Evolutionary conservation across 2,888 invertebrate genomes (phyloP).

Genomic region (Furcula furcula): DNA sequence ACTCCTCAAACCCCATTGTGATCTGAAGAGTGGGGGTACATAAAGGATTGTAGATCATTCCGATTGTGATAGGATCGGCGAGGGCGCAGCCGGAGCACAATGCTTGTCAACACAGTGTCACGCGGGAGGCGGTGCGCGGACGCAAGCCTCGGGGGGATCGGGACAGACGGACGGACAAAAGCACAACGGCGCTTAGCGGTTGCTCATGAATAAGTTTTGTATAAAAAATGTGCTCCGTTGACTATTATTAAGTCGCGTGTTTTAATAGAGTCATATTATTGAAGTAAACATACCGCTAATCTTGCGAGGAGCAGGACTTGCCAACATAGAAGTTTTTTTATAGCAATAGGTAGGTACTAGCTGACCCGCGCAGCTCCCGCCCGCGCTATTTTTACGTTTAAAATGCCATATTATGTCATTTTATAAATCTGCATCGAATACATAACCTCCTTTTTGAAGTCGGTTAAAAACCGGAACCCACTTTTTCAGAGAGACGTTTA

Average conservation of each 20-base stretch:
- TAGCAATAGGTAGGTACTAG: no score
- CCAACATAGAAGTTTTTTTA: no score
- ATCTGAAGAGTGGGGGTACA: constrained; percentile 21
- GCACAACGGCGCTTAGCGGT: constrained; percentile 51
- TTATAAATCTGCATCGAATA: no score
- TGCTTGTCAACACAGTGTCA: constrained; percentile 63
- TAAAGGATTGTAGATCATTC: constrained; percentile 36
- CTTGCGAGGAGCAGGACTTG: no score
- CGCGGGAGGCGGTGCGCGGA: constrained; percentile 12
- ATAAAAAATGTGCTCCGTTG: background rate
- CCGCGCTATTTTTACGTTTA: no score
- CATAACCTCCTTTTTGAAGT: no score
- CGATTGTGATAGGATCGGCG: constrained; percentile 35
- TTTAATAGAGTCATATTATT: background rate
- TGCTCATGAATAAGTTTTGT: constrained; percentile 17
- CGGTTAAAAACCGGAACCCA: no score
- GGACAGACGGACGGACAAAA: constrained; percentile 52
- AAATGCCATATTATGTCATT: no score
- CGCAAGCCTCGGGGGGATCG: constrained; percentile 31
- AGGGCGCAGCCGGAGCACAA: constrained; percentile 44
- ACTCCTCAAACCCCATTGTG: constrained; percentile 17
- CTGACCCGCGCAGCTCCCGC: no score
- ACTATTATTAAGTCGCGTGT: background rate
- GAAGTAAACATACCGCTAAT: no score
- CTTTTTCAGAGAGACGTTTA: no score